Evolutionary conservation across 2,113 vertebrate species (phyloP).

Genomic region (Mormyrus lacerda): DNA sequence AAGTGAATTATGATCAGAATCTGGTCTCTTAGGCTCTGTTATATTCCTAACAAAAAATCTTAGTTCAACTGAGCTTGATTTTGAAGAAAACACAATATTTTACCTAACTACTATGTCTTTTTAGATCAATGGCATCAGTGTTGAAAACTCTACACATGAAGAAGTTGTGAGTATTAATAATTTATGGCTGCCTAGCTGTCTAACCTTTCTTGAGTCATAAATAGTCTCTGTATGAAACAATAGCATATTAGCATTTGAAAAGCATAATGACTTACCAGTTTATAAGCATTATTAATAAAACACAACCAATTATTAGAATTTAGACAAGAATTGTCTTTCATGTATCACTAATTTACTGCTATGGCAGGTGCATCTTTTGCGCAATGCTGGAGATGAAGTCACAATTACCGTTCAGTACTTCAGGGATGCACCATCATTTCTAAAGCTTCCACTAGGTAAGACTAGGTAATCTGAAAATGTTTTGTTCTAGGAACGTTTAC

Average conservation of each 20-base stretch:
- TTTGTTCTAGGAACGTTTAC: neutral
- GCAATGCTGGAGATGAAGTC: slow-evolving; percentile 88
- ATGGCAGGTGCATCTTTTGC: slow-evolving; percentile 81
- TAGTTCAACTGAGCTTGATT: neutral
- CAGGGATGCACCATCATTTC: slow-evolving; percentile 86
- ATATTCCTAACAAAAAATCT: neutral
- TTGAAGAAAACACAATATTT: neutral
- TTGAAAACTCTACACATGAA: slow-evolving; percentile 80
- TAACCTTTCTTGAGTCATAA: neutral
- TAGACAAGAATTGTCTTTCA: neutral
- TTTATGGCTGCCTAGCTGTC: neutral
- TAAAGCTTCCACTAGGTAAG: slow-evolving; percentile 90
- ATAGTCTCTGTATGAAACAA: neutral
- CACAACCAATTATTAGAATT: neutral
- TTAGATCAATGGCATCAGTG: slow-evolving; percentile 90
- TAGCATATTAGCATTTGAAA: neutral
- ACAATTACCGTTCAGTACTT: slow-evolving; percentile 87
- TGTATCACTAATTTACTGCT: slow-evolving; percentile 43
- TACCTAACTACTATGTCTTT: slow-evolving; percentile 32
- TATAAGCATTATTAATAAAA: neutral
- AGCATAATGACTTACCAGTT: neutral
- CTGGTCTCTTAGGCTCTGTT: neutral
- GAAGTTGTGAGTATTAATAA: slow-evolving; percentile 82
- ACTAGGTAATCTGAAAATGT: neutral
- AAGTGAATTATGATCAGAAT: neutral